These are phyloP conservation scores for Mimumesa dahlbomi DNA, from an alignment of 2,888 invertebrate species.

Conservation along the genomic window DNA sequence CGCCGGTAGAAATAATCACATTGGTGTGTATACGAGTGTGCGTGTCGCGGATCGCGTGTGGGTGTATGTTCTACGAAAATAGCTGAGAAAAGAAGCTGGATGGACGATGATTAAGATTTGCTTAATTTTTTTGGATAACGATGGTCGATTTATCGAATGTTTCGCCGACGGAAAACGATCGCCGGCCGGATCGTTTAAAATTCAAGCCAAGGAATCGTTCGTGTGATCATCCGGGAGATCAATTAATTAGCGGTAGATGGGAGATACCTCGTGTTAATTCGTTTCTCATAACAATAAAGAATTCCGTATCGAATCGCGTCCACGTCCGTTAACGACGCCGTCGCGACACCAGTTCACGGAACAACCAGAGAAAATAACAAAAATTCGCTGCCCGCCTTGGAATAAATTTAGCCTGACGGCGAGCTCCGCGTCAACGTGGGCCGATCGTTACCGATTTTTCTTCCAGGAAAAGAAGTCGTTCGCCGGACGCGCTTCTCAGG, in stretches of 20 bases:
- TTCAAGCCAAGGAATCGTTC: constrained; percentile 14
- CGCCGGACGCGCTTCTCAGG: constrained; percentile 32
- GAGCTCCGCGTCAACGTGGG: constrained; percentile 14
- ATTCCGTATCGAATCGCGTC: constrained; percentile 33
- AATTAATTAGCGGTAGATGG: constrained; percentile 52
- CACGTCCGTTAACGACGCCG: constrained; percentile 41
- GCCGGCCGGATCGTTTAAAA: constrained; percentile 6
- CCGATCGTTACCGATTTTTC: constrained; percentile 57
- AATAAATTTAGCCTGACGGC: constrained; percentile 51
- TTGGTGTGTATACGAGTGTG: neutral
- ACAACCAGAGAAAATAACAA: constrained; percentile 43
- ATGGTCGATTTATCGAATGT: constrained; percentile 17
- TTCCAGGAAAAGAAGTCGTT: constrained; percentile 6
- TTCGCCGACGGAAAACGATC: neutral
- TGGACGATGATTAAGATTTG: constrained; percentile 52
- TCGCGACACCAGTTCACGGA: constrained; percentile 29
- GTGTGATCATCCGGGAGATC: constrained; percentile 42
- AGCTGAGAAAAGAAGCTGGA: too few species aligned
- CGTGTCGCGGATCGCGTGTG: neutral
- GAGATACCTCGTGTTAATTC: constrained; percentile 46
- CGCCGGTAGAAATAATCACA: constrained; percentile 15
- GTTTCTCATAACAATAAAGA: constrained; percentile 49
- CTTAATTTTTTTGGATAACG: constrained; percentile 38
- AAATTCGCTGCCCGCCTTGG: too few species aligned
- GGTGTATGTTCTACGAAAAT: too few species aligned